phyloP scores from a whole-genome alignment of 2,113 vertebrate genomes.

The Tapirus terrestris region DNA sequence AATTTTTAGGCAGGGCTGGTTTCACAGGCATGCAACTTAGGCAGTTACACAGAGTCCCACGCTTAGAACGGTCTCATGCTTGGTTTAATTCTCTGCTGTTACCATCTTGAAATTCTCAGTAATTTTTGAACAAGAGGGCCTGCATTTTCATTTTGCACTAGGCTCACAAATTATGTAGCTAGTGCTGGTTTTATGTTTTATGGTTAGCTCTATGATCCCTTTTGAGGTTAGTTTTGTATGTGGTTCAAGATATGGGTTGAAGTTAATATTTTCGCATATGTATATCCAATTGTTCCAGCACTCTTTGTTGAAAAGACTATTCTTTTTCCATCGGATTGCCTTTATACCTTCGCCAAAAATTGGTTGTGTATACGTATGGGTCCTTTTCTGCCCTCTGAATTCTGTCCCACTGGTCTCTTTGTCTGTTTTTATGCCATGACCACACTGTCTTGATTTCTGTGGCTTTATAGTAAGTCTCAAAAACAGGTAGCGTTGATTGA shows the following conservation, averaged over 20 bases:
- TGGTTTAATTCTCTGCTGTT: background rate
- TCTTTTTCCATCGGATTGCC: background rate
- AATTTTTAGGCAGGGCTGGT: background rate
- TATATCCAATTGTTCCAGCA: background rate
- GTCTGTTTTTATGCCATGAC: background rate
- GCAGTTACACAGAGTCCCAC: rapidly evolving
- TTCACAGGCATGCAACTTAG: background rate
- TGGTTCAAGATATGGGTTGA: background rate
- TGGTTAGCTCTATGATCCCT: background rate
- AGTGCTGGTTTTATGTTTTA: background rate
- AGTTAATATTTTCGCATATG: background rate
- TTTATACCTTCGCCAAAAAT: background rate
- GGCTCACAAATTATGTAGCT: background rate
- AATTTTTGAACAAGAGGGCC: background rate
- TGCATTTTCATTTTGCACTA: background rate
- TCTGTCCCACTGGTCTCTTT: background rate
- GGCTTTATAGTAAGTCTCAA: background rate
- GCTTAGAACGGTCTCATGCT: background rate
- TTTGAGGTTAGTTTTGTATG: background rate
- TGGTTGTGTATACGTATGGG: background rate
- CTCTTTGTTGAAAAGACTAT: background rate
- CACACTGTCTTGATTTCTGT: background rate
- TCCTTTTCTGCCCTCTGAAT: conserved; percentile 3
- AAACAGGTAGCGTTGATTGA: background rate
- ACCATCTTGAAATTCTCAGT: conserved; percentile 1